These are phyloP conservation scores for Drosophila obscura DNA, from an alignment of 1,140 invertebrate species.

Conservation along the genomic window DNA sequence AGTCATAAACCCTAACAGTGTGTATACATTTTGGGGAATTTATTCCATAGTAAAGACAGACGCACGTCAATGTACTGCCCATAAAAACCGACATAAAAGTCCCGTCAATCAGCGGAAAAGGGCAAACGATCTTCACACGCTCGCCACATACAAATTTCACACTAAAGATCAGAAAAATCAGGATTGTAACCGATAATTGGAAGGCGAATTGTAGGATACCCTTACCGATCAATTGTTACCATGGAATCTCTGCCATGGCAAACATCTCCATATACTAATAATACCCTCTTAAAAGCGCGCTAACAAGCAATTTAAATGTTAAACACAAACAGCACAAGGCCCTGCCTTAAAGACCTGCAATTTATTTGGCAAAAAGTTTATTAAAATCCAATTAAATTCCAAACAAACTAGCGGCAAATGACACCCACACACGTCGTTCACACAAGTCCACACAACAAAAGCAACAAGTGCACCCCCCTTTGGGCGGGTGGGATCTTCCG, in stretches of 20 bases:
- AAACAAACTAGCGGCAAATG: constrained; percentile 47
- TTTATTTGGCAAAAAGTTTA: constrained; percentile 41
- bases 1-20: constrained; percentile 37
- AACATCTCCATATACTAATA: too few relatives aligned
- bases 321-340: constrained; percentile 45
- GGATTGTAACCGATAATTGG: too few relatives aligned
- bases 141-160: constrained; percentile 51
- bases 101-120: constrained; percentile 48
- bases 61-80: constrained; percentile 59
- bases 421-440: constrained; percentile 56
- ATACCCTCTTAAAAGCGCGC: too few relatives aligned
- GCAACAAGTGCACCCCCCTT: too few relatives aligned
- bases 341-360: constrained; percentile 36
- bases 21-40: constrained; percentile 42
- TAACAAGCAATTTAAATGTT: constrained; percentile 42
- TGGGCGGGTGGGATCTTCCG: constrained; percentile 30
- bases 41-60: constrained; percentile 24
- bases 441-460: neutral
- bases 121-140: constrained; percentile 38
- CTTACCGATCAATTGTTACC: too few relatives aligned
- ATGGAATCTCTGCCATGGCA: too few relatives aligned
- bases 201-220: too few relatives aligned
- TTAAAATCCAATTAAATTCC: constrained; percentile 39
- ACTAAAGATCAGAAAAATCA: constrained; percentile 17
- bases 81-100: constrained; percentile 67